These are phyloP conservation scores for Hemiprocne comata DNA, from an alignment of 2,113 vertebrate genomes.

Conservation along the genomic window DNA sequence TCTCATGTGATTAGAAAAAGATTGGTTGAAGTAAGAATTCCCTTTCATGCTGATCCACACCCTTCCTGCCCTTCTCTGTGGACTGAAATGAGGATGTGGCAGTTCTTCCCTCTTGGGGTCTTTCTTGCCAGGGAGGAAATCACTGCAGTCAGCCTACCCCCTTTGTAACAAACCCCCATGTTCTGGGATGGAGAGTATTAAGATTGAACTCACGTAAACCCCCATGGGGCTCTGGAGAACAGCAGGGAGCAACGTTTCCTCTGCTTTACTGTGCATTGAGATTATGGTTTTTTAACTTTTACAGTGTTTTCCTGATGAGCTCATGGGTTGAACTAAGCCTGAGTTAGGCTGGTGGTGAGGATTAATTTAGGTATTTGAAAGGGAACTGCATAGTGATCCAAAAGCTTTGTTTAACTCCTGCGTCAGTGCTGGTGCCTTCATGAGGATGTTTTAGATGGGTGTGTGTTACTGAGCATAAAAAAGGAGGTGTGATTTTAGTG, in stretches of 20 bases:
- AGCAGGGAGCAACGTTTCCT: slow-evolving; percentile 11
- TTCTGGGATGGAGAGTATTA: background rate
- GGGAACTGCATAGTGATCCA: background rate
- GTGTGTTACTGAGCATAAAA: background rate
- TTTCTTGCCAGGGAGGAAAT: background rate
- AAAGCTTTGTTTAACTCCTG: background rate
- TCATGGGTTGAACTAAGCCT: background rate
- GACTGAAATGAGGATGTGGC: background rate
- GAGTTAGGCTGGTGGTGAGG: background rate
- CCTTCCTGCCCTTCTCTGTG: background rate
- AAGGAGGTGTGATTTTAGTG: background rate
- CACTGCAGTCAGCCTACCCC: background rate
- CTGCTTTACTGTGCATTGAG: background rate
- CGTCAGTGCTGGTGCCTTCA: background rate
- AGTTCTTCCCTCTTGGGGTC: background rate
- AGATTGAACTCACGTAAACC: background rate
- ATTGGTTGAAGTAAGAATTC: background rate
- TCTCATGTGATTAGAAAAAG: background rate
- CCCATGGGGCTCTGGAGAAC: background rate
- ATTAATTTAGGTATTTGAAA: background rate
- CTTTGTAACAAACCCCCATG: background rate
- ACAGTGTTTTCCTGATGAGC: background rate
- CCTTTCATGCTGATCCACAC: background rate
- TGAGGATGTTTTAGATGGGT: background rate
- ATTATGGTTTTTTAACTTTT: background rate